Conservation (phyloP, 2,113 vertebrate genomes). For the Phocoena sinus region DNA sequence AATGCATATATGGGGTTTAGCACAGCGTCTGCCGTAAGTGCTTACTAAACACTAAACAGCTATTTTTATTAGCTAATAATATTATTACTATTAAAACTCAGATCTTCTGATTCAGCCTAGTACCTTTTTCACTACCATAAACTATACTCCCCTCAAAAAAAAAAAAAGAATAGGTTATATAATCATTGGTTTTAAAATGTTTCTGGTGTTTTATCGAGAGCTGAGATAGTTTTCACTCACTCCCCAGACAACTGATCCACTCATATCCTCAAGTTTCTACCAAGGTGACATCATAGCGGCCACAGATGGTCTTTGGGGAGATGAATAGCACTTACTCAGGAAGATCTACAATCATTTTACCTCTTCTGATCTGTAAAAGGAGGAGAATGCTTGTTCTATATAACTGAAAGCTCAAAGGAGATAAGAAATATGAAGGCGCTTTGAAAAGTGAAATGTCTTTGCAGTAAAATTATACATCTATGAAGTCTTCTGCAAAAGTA, state of each 20-base stretch:
- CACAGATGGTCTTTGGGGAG: background rate
- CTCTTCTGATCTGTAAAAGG: background rate
- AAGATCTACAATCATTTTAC: background rate
- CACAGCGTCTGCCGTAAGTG: background rate
- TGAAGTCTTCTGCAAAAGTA: background rate
- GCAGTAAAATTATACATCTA: background rate
- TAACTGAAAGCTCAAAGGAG: background rate
- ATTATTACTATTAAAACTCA: background rate
- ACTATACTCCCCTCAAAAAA: background rate
- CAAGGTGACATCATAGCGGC: background rate
- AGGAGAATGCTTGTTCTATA: background rate
- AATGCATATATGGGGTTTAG: background rate
- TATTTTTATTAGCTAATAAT: background rate
- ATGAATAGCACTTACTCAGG: background rate
- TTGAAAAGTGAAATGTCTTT: background rate
- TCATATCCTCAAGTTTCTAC: background rate
- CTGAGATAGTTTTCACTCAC: background rate
- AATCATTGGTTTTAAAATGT: background rate
- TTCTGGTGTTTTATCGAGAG: background rate
- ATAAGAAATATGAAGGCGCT: background rate
- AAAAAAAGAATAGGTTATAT: background rate
- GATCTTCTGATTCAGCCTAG: background rate
- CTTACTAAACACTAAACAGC: background rate
- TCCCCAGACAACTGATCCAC: background rate
- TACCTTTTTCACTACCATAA: background rate